Conservation (phyloP, 2,888 invertebrate genomes). For the Sphinx pinastri region DNA sequence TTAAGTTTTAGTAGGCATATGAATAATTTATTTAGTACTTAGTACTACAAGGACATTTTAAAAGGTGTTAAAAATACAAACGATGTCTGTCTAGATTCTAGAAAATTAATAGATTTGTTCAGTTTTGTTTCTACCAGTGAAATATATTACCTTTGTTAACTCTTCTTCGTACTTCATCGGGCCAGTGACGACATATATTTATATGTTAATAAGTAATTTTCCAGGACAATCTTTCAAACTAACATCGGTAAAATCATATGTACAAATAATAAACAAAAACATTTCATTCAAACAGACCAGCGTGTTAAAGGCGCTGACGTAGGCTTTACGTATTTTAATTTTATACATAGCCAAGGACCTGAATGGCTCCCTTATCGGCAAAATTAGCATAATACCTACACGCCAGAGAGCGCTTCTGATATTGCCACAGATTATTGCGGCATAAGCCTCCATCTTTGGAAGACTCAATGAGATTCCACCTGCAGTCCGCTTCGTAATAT, state of each 20-base stretch:
- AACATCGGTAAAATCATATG: background rate
- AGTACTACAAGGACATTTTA: too few species aligned
- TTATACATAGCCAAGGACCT: conserved; percentile 51
- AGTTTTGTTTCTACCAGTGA: too few species aligned
- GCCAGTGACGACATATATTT: too few species aligned
- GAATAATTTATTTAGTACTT: too few species aligned
- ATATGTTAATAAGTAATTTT: background rate
- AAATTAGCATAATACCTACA: conserved; percentile 73
- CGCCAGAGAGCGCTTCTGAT: conserved; percentile 61
- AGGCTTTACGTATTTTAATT: conserved; percentile 57
- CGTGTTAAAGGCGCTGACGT: background rate
- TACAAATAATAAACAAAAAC: background rate
- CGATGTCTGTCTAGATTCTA: too few species aligned
- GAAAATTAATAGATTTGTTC: too few species aligned
- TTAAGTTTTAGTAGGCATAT: too few species aligned
- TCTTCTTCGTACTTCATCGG: too few species aligned
- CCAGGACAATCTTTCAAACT: background rate
- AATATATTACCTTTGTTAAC: too few species aligned
- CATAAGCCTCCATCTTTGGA: conserved; percentile 61
- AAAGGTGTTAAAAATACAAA: background rate
- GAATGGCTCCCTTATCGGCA: conserved; percentile 60
- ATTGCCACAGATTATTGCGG: conserved; percentile 68
- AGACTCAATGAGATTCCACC: conserved; percentile 55
- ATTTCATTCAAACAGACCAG: background rate
- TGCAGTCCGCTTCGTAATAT: conserved; percentile 29